These are phyloP conservation scores for Oryzaephilus surinamensis DNA, from an alignment of 1,140 invertebrate genomes.

Conservation along the genomic window DNA sequence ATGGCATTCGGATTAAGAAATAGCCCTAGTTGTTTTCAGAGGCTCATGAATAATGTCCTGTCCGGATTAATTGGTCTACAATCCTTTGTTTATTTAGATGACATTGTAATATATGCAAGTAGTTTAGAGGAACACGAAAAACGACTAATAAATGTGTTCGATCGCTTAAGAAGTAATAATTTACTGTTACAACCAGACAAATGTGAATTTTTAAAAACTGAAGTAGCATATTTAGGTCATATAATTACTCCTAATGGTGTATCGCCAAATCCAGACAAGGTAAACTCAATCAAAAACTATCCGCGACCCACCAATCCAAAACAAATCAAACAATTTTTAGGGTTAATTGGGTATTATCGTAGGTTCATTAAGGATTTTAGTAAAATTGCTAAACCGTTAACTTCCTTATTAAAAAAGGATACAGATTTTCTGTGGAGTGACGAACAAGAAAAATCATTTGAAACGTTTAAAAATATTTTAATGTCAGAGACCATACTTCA, in stretches of 20 bases:
- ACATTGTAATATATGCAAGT: constrained; percentile 32
- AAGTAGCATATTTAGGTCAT: constrained; percentile 32
- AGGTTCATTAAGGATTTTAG: constrained; percentile 9
- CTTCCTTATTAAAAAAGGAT: constrained; percentile 12
- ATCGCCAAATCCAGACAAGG: constrained; percentile 35
- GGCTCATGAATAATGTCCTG: constrained; percentile 31
- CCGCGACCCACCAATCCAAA: constrained; percentile 29
- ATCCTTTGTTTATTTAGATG: constrained; percentile 37
- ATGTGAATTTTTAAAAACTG: constrained; percentile 32
- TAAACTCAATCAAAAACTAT: constrained; percentile 31
- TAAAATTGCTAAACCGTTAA: constrained; percentile 9
- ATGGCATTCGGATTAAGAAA: constrained; percentile 33
- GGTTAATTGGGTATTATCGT: constrained; percentile 17
- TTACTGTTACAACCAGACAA: constrained; percentile 35
- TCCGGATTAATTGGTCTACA: constrained; percentile 20
- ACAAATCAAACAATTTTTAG: constrained; percentile 18
- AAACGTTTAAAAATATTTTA: constrained; percentile 6
- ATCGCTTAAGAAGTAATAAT: constrained; percentile 23
- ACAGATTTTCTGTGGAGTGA: background rate
- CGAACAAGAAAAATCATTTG: constrained; percentile 7
- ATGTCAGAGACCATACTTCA: constrained; percentile 13
- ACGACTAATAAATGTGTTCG: constrained; percentile 28
- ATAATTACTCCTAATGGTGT: constrained; percentile 34
- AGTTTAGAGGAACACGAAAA: constrained; percentile 24
- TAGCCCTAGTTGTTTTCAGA: constrained; percentile 25